A percentile compares a stretch with the other conserved stretches of the same genome.
Evolutionary conservation across 2,888 invertebrate species (phyloP).

Genomic region (Acholoe squamosa): DNA sequence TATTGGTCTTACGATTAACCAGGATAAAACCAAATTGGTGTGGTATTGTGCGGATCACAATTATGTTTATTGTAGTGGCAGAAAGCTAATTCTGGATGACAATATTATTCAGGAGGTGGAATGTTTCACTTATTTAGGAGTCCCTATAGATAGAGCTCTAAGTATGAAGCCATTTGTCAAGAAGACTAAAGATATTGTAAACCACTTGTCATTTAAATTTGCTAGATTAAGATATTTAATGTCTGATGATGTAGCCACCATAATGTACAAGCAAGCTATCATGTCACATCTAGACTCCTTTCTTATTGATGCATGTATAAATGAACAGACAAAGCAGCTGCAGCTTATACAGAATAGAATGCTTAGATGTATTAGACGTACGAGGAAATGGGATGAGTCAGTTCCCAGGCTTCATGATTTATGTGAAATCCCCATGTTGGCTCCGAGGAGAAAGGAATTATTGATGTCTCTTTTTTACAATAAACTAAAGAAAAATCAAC

Average conservation of each 20-base stretch:
- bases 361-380: neutral
- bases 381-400: no score
- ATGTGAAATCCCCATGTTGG: no score
- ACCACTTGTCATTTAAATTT: neutral
- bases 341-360: neutral
- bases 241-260: neutral
- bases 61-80: no score
- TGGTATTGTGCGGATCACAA: no score
- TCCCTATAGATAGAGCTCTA: neutral
- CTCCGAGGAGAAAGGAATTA: no score
- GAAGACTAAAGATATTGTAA: neutral
- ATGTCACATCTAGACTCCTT: neutral
- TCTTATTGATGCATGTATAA: neutral
- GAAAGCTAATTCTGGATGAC: no score
- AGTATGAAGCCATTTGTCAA: neutral
- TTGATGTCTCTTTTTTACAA: no score
- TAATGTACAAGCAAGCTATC: neutral
- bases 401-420: no score
- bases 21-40: neutral
- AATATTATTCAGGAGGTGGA: neutral
- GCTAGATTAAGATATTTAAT: neutral
- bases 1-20: neutral
- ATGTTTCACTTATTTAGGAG: neutral
- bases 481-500: no score
- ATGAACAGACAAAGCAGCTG: neutral